Conservation (phyloP, 2,797 vertebrate species). For the Bufotes viridis region DNA sequence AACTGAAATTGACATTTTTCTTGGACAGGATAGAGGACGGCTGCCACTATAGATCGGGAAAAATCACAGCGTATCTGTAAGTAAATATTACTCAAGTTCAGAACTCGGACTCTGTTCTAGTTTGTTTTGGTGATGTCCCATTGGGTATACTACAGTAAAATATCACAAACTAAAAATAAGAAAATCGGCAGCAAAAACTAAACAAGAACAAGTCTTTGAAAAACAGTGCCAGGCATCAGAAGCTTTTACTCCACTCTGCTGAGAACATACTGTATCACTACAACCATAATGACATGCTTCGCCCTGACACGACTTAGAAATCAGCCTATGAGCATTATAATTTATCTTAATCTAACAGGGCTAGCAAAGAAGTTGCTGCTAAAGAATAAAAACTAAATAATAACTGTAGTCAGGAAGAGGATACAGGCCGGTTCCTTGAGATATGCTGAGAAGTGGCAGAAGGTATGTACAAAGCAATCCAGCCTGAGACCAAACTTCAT, state of each 20-base stretch:
- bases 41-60: too few relatives aligned
- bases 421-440: constrained; percentile 85
- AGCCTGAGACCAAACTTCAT: constrained; percentile 74
- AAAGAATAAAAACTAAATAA: constrained; percentile 58
- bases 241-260: neutral
- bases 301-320: constrained; percentile 39
- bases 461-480: constrained; percentile 75
- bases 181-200: neutral
- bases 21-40: too few relatives aligned
- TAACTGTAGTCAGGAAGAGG: constrained; percentile 84
- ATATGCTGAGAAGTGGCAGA: constrained; percentile 76
- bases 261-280: neutral
- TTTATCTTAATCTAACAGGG: constrained; percentile 68
- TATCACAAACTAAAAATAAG: neutral
- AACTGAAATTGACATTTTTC: too few relatives aligned
- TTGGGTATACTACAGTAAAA: neutral
- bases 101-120: too few relatives aligned
- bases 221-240: too few relatives aligned
- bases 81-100: too few relatives aligned
- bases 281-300: constrained; percentile 19
- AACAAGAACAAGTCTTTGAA: neutral
- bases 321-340: constrained; percentile 60
- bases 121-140: too few relatives aligned
- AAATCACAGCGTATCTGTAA: too few relatives aligned
- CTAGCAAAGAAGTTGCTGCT: constrained; percentile 63